A percentile compares a stretch with the other conserved stretches of the same genome.
phyloP scores from a whole-genome alignment of 2,888 invertebrate species.

The Phragmatobia fuliginosa region DNA sequence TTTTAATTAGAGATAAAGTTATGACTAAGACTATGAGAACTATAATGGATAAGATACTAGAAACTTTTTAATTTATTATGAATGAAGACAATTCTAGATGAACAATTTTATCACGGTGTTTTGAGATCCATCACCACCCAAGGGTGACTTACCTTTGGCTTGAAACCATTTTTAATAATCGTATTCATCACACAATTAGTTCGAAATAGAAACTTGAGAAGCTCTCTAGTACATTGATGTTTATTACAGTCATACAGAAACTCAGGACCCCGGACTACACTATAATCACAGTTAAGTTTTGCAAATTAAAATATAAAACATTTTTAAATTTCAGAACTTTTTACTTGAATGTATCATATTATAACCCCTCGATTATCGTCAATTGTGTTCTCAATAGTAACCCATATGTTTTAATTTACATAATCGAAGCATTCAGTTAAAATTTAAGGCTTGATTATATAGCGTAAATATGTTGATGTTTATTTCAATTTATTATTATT shows the following conservation, averaged over 20 bases:
- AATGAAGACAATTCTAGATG: background rate
- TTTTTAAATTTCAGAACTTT: too few relatives aligned
- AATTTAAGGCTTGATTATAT: background rate
- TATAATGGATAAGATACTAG: background rate
- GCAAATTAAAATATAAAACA: too few relatives aligned
- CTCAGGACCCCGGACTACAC: too few relatives aligned
- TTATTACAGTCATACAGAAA: too few relatives aligned
- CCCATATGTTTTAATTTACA: too few relatives aligned
- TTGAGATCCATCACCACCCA: background rate
- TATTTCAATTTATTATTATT: background rate
- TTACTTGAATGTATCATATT: too few relatives aligned
- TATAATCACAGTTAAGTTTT: too few relatives aligned
- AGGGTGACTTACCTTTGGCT: background rate
- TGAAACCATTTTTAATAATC: background rate
- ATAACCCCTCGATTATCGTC: too few relatives aligned
- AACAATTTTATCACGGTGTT: background rate
- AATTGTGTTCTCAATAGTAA: too few relatives aligned
- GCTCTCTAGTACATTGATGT: too few relatives aligned
- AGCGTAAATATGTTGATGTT: background rate
- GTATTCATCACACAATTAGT: background rate
- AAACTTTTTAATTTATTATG: background rate
- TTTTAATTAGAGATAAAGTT: background rate
- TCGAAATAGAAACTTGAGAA: background rate
- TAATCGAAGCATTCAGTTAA: background rate
- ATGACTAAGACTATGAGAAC: conserved; percentile 9